phyloP scores from a whole-genome alignment of 2,113 vertebrate species.

The Mobula birostris region DNA sequence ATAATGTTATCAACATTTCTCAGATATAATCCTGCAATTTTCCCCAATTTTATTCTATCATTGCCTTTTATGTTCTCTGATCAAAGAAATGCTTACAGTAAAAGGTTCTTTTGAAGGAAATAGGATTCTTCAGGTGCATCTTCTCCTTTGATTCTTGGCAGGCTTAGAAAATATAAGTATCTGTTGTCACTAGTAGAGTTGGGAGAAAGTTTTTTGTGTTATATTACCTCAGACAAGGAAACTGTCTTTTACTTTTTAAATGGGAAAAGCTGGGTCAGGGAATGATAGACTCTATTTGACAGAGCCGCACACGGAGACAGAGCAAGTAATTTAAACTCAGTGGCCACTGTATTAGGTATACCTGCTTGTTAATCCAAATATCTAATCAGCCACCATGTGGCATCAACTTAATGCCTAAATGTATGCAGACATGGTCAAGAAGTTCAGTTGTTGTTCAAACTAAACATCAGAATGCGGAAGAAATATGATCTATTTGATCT shows the following conservation, averaged over 20 bases:
- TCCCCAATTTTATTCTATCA: not conserved
- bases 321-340: no score
- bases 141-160: not conserved
- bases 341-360: no score
- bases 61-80: not conserved
- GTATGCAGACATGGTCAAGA: no score
- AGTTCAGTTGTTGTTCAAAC: no score
- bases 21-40: slow-evolving; percentile 22
- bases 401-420: no score
- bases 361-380: no score
- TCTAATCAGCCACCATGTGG: no score
- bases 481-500: no score
- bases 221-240: not conserved
- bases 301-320: not conserved
- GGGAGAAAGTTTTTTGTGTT: not conserved
- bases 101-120: slow-evolving; percentile 12
- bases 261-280: not conserved
- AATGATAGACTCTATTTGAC: no score
- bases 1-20: not conserved
- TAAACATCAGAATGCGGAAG: no score
- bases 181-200: not conserved
- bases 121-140: not conserved
- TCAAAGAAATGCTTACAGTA: slow-evolving; percentile 12
- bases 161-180: not conserved
- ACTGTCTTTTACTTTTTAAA: not conserved